phyloP scores from a whole-genome alignment of 2,888 invertebrate species.

The Teleiodes luculella region DNA sequence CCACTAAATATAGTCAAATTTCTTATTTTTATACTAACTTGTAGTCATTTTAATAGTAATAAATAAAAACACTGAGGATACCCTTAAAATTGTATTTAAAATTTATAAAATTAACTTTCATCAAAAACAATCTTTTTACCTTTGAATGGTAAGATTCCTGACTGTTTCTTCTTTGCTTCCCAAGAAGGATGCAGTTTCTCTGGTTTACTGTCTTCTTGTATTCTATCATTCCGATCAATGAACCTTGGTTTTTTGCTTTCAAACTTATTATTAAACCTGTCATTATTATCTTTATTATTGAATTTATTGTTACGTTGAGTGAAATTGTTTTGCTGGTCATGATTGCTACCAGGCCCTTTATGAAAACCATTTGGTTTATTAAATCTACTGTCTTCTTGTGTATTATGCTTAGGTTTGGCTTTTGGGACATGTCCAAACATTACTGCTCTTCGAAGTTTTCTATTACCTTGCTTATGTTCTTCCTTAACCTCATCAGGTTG shows the following conservation, averaged over 20 bases:
- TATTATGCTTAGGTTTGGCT: conserved; percentile 43
- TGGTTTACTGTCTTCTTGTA: conserved; percentile 33
- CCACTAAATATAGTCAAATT: no score
- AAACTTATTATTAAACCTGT: conserved; percentile 21
- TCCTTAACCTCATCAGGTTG: conserved; percentile 69
- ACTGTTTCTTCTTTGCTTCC: conserved; percentile 73
- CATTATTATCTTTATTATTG: conserved; percentile 23
- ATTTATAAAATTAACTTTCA: conserved; percentile 36
- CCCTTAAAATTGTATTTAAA: neutral
- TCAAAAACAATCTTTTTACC: conserved; percentile 73
- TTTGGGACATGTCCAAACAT: conserved; percentile 68
- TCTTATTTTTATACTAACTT: no score
- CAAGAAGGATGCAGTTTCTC: conserved; percentile 76
- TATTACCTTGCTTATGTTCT: conserved; percentile 61
- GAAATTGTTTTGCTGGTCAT: conserved; percentile 8
- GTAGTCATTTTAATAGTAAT: no score
- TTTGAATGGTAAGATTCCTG: conserved; percentile 63
- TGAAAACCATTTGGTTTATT: conserved; percentile 28
- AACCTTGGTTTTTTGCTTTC: conserved; percentile 21
- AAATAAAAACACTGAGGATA: neutral
- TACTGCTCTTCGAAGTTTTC: conserved; percentile 62
- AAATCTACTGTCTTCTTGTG: conserved; percentile 29
- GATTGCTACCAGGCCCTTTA: conserved; percentile 23
- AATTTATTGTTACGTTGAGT: conserved; percentile 20
- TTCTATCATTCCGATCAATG: conserved; percentile 25